Conservation (phyloP, 2,888 invertebrate genomes). For the Thecocarcelia acutangulata region DNA sequence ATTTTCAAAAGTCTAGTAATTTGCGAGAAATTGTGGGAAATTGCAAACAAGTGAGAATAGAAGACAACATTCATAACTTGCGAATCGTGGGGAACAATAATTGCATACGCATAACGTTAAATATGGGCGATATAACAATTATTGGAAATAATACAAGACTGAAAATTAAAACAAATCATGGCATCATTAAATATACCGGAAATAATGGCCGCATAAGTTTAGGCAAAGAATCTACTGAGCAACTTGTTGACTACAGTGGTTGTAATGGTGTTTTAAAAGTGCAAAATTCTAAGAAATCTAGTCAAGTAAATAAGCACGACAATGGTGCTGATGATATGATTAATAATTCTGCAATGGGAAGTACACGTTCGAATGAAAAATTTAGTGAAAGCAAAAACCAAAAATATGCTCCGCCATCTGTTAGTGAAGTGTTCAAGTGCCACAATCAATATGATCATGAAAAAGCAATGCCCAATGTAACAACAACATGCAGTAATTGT, state of each 20-base stretch:
- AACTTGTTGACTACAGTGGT: conserved; percentile 78
- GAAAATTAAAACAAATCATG: conserved; percentile 78
- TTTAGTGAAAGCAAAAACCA: conserved; percentile 17
- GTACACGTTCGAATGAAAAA: conserved; percentile 24
- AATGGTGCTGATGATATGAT: conserved; percentile 9
- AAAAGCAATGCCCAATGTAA: conserved; percentile 46
- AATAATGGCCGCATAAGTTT: conserved; percentile 80
- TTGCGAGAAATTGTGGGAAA: conserved; percentile 78
- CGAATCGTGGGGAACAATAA: conserved; percentile 80
- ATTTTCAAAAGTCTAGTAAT: conserved; percentile 14
- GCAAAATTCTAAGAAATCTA: conserved; percentile 73
- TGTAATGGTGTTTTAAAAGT: conserved; percentile 80
- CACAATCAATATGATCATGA: conserved; percentile 35
- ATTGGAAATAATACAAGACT: conserved; percentile 79
- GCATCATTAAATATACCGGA: conserved; percentile 78
- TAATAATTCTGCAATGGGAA: conserved; percentile 32
- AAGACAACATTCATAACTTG: conserved; percentile 76
- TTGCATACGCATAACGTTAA: conserved; percentile 77
- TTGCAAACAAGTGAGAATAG: conserved; percentile 79
- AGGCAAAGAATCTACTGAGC: conserved; percentile 77
- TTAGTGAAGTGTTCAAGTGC: conserved; percentile 22
- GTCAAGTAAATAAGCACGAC: neutral
- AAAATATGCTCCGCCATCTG: conserved; percentile 14
- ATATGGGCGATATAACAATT: conserved; percentile 77
- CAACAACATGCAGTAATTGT: neutral